Percentiles rank a stretch among this genome's conserved stretches.
Conservation (phyloP, 2,888 invertebrate genomes). For the Caradrina clavipalpis region DNA sequence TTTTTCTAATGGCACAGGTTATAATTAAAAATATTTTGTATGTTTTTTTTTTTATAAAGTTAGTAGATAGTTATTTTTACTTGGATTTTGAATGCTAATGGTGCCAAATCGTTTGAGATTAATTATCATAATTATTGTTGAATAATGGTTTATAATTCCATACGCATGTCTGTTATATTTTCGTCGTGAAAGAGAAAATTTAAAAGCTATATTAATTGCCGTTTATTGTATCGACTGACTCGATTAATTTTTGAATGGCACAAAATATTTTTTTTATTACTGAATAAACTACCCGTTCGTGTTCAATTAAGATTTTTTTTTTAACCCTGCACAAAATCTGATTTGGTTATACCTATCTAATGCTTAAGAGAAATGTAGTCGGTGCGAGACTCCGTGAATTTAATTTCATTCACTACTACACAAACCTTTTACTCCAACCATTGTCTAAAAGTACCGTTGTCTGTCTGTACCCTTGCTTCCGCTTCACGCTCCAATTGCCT, state of each 20-base stretch:
- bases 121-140: constrained; percentile 19
- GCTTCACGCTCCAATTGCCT: constrained; percentile 23
- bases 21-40: constrained; percentile 4
- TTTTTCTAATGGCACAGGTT: not conserved
- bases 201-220: constrained; percentile 25
- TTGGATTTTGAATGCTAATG: constrained; percentile 33
- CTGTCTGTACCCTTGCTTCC: constrained; percentile 1
- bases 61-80: constrained; percentile 4
- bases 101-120: constrained; percentile 39
- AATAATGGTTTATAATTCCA: constrained; percentile 16
- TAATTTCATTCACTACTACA: not conserved
- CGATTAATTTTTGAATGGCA: constrained; percentile 64
- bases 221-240: constrained; percentile 69
- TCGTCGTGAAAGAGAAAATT: constrained; percentile 69
- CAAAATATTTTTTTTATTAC: constrained; percentile 74
- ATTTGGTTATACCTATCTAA: not conserved
- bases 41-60: not conserved
- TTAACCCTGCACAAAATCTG: not conserved
- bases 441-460: constrained; percentile 16
- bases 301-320: constrained; percentile 29
- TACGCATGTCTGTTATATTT: constrained; percentile 48
- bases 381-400: not conserved
- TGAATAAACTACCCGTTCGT: constrained; percentile 70
- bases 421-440: constrained; percentile 4
- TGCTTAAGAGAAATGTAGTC: not conserved